Percentiles rank a stretch among this genome's conserved stretches.
Conservation (phyloP, 2,113 vertebrate species). For the Dolichallabes microphthalmus region DNA sequence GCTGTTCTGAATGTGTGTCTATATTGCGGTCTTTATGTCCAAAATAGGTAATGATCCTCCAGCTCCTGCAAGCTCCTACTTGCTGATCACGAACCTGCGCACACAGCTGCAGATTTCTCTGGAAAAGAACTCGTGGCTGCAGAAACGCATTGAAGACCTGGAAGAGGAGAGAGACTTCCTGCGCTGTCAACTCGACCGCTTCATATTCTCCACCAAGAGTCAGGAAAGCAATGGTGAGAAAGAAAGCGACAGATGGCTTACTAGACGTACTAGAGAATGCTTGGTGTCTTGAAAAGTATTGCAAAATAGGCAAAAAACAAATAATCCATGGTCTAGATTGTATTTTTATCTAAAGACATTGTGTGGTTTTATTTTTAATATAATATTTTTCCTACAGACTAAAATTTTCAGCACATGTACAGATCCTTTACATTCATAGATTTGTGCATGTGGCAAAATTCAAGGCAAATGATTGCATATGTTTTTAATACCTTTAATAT, state of each 20-base stretch:
- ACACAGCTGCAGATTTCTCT: conserved; percentile 87
- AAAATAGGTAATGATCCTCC: conserved; percentile 60
- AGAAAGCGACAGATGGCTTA: not conserved
- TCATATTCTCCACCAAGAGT: conserved; percentile 82
- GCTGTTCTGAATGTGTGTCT: not conserved
- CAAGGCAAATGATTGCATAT: not conserved
- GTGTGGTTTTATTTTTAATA: not conserved
- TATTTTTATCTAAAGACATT: not conserved
- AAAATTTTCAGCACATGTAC: not conserved
- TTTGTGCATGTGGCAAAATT: not conserved
- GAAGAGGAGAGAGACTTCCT: conserved; percentile 88
- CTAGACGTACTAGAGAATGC: not conserved
- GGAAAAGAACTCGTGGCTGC: conserved; percentile 87
- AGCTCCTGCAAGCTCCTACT: conserved; percentile 70
- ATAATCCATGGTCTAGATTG: not conserved
- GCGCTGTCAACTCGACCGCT: conserved; percentile 85
- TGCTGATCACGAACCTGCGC: conserved; percentile 78
- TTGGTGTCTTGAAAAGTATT: not conserved
- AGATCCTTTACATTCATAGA: not conserved
- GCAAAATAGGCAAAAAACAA: not conserved
- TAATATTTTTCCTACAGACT: not conserved
- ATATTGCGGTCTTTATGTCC: conserved; percentile 13
- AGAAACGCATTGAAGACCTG: conserved; percentile 87
- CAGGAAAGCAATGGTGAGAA: conserved; percentile 68
- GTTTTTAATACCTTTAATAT: not conserved